Conservation (phyloP, 1,140 invertebrate genomes). For the Drosophila fuyamai region DNA sequence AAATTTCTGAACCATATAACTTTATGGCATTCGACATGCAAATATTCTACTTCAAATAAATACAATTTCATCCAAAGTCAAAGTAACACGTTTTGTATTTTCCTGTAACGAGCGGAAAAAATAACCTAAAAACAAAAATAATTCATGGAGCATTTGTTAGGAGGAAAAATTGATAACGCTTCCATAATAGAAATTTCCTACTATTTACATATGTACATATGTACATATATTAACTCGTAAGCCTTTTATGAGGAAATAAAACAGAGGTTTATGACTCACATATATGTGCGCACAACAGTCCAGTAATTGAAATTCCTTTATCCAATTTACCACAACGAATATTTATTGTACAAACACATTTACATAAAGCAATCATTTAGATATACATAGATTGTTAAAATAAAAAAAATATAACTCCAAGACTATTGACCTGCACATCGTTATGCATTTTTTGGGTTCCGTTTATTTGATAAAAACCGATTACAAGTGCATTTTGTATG, state of each 20-base stretch:
- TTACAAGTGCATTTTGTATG: constrained; percentile 25
- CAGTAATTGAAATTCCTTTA: constrained; percentile 16
- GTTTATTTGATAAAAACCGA: constrained; percentile 22
- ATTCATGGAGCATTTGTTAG: background rate
- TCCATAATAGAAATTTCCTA: constrained; percentile 13
- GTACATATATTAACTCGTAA: background rate
- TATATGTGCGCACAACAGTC: background rate
- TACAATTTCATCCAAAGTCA: constrained; percentile 4
- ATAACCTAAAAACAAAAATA: constrained; percentile 15
- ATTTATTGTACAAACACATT: background rate
- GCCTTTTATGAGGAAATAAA: constrained; percentile 16
- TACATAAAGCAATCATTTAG: constrained; percentile 10
- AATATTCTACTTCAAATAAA: constrained; percentile 8
- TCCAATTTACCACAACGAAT: constrained; percentile 8
- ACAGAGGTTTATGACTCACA: constrained; percentile 15
- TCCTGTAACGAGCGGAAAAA: constrained; percentile 18
- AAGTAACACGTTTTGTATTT: constrained; percentile 13
- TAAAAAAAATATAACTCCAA: constrained; percentile 5
- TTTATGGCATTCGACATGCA: background rate
- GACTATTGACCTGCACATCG: constrained; percentile 32
- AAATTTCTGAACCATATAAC: constrained; percentile 12
- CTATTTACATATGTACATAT: background rate
- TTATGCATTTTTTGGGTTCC: constrained; percentile 14
- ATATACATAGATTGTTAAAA: background rate
- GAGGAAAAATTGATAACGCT: constrained; percentile 13